Base-by-base conservation (phyloP, 2,888 invertebrate species). In the Noctua janthe region DNA sequence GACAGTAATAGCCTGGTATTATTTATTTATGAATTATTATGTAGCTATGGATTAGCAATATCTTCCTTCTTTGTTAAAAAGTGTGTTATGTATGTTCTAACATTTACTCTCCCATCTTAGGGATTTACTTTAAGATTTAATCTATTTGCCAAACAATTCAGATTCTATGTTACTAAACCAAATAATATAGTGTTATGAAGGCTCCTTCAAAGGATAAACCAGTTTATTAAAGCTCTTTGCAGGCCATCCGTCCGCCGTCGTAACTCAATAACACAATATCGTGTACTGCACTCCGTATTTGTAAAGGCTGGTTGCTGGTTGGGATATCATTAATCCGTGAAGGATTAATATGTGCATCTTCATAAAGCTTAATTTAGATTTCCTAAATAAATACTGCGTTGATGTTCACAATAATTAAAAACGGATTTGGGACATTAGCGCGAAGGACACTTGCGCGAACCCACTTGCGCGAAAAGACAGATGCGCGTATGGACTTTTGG, bases 201-300 rank as follows among this genome's bases (percentile, higher is more conserved):
- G 49, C 56, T 47, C 35, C 35, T 23, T 87, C 56, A 78, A 74
- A 79, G 75, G 79, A 79, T 76, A 81, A 85, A 87, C 78, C 73
- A 56, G 64, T 75, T 85, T 87, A 88, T 76, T 66, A 70, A 67
- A 82, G 75, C 79, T 76, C 79, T 86, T 74, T 87, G 69, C 70
- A 15, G 23, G 64, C 62, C 23, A 47, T 72, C 71, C 59, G 56
- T 74, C 39, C 76, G 35, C 69, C 13, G 66, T 47, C 39, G 10
- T 87, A 85, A 87, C 72, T 78, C 66, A 80, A 83, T 85, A 81
- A 83, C 56, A 3, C 78, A 71, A 66, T 76, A 70, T 69, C 43
- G 47, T 29, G n/a, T 17, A 62, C 51, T 69, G 43, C n/a, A 47
- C 62, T 67, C 7, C 47, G 39, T 51, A 39, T 49, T 71, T 64